Evolutionary conservation across 2,888 invertebrate species (phyloP), one percentile per base, ranked within the genome.

Genomic region (Piscicola geometra): DNA sequence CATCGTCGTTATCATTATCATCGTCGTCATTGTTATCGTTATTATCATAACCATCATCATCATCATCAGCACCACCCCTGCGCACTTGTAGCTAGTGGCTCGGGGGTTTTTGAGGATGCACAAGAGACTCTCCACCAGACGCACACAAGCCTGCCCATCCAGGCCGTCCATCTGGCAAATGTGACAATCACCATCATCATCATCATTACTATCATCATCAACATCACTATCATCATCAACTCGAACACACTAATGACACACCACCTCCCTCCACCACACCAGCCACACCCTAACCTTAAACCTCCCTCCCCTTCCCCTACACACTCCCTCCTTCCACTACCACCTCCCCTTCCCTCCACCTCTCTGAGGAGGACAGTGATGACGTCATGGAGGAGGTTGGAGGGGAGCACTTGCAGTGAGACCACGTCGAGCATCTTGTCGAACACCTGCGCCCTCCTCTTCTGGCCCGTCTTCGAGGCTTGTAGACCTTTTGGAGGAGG

Each of bases 11-110:
- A n/a, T n/a, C n/a, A n/a, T n/a, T n/a, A n/a, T n/a, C n/a, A n/a
- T n/a, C n/a, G n/a, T n/a, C n/a, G n/a, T n/a, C n/a, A n/a, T n/a
- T n/a, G n/a, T n/a, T n/a, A n/a, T n/a, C n/a, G n/a, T n/a, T n/a
- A n/a, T n/a, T n/a, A n/a, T n/a, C n/a, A n/a, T n/a, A n/a, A n/a
- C 25, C 50, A 68, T 36, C 47, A 50, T 18, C 75, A 68, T 68
- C 21, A 47, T 30, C 32, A 68, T 33, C 35, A 68, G 28, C 12
- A 68, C 73, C 25, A 73, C 12, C 12, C 32, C 50, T 52, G 60
- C 64, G 18, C 30, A 47, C 60, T 56, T 56, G 60, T 25, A 21
- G 25, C 60, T 56, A n/a, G 25, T 25, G 25, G 60, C 60, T 56
- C n/a, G 21, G n/a, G 21, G 3, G 25, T 56, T 56, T 9, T 25